Base-by-base conservation (phyloP, 2,888 invertebrate genomes). In the Volucella inanis region DNA sequence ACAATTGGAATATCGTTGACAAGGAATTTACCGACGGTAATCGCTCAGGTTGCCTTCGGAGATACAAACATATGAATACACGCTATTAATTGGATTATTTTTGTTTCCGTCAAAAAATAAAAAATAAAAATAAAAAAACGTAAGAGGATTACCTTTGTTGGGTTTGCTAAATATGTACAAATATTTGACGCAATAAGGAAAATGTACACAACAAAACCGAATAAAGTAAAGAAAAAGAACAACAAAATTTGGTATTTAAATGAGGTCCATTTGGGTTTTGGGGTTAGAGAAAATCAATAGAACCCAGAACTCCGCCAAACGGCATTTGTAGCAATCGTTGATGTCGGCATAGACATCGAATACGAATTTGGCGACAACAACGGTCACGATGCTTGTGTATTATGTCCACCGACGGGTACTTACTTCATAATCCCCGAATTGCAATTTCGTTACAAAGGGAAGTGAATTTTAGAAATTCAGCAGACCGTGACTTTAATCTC, bases 41-140 rank as follows among this genome's bases (percentile, higher is more conserved):
- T 57, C 1, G 22, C 11, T 15, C 57, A 22, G 54, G 22, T 47
- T 12, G 45, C 67, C n/a, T 52, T 22, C 31, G 31, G 31, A 31
- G 31, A 4, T 6, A 31, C 31, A 31, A 31, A 31, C 31, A 31
- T 31, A 31, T 6, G 6, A 31, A 31, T 31, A 31, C 31, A 31
- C 76, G 52, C 43, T 55, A 74, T 65, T 70, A 80, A 85, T 85
- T 85, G 85, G 85, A 85, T 85, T 85, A 85, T 81, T 84, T 84
- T 84, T 79, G 79, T 79, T 79, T 84, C 71, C 71, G 79, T 59
- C 79, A 31, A 0, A 31, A 31, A 4, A 6, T 31, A 31, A 31
- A 31, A 1, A 31, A 31, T 2, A 61, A 38, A 18, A 11, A 15
- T 49, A 59, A 50, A 45, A 78, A 67, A 74, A 75, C 77, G 85